Evolutionary conservation across 2,888 invertebrate species (phyloP).

Genomic region (Volucella inanis): DNA sequence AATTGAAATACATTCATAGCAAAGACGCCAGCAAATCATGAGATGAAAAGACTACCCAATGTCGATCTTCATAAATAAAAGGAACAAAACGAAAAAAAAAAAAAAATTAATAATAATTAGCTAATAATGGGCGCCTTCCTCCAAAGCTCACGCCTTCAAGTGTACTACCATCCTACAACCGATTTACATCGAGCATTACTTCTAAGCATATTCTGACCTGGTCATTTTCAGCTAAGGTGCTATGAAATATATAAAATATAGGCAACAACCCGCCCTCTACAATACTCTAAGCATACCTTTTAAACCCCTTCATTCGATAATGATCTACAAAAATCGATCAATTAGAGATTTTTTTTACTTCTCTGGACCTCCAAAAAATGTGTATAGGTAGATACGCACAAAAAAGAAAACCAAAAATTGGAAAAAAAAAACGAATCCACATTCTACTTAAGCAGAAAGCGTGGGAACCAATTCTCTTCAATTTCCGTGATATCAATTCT

Average conservation of each 20-base stretch:
- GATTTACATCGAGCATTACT: too few species aligned
- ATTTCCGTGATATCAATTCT: constrained; percentile 56
- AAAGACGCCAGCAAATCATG: too few species aligned
- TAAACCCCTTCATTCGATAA: constrained; percentile 41
- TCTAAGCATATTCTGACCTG: neutral
- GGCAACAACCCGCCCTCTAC: constrained; percentile 9
- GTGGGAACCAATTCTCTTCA: constrained; percentile 65
- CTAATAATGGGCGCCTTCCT: too few species aligned
- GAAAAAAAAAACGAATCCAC: constrained; percentile 22
- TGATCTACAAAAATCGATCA: constrained; percentile 56
- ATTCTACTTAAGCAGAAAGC: constrained; percentile 45
- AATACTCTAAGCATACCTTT: neutral
- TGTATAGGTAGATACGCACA: neutral
- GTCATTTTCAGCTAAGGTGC: neutral
- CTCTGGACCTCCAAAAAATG: constrained; percentile 10
- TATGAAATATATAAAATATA: constrained; percentile 31
- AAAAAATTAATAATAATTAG: too few species aligned
- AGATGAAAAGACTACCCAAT: too few species aligned
- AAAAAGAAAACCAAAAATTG: neutral
- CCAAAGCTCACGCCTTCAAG: too few species aligned
- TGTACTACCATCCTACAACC: too few species aligned
- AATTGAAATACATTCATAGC: too few species aligned
- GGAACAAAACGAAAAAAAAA: too few species aligned
- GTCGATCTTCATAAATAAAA: too few species aligned
- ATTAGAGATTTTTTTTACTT: constrained; percentile 15